phyloP scores from a whole-genome alignment of 2,888 invertebrate species.

The Carpatolechia fugitivella region DNA sequence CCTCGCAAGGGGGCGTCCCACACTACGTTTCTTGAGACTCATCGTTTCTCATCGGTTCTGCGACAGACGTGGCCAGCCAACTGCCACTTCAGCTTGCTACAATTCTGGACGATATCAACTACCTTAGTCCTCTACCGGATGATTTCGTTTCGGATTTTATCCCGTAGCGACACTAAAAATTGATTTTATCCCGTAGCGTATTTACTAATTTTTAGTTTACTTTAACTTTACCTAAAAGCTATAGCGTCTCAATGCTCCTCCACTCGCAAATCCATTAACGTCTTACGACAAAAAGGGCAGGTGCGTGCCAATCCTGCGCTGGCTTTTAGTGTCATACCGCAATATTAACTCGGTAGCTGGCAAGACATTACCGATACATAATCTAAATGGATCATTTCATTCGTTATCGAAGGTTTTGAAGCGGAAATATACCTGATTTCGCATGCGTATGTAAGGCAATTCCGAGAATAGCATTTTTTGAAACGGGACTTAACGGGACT shows the following conservation, averaged over 20 bases:
- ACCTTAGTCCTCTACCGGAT: too few relatives aligned
- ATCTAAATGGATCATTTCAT: conserved; percentile 1
- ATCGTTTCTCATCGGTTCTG: too few relatives aligned
- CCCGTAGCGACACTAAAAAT: too few relatives aligned
- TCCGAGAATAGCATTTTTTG: background rate
- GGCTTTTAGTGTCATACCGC: conserved; percentile 11
- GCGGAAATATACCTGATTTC: background rate
- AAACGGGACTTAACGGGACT: background rate
- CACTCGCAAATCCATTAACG: conserved; percentile 13
- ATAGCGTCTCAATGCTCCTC: conserved; percentile 16
- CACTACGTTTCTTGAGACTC: too few relatives aligned
- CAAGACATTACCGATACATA: background rate
- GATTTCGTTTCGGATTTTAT: too few relatives aligned
- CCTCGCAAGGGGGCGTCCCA: too few relatives aligned
- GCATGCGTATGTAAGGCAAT: background rate
- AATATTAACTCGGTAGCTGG: conserved; percentile 3
- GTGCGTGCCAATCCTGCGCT: conserved; percentile 16
- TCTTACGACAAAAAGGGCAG: conserved; percentile 15
- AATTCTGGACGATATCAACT: too few relatives aligned
- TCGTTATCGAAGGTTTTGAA: background rate
- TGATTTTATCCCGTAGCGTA: too few relatives aligned
- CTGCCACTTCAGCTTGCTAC: too few relatives aligned
- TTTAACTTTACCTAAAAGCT: too few relatives aligned
- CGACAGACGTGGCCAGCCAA: too few relatives aligned
- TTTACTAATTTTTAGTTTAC: too few relatives aligned